Evolutionary conservation across 2,888 invertebrate genomes (phyloP).

Genomic region (Drosophila atroscutellata): DNA sequence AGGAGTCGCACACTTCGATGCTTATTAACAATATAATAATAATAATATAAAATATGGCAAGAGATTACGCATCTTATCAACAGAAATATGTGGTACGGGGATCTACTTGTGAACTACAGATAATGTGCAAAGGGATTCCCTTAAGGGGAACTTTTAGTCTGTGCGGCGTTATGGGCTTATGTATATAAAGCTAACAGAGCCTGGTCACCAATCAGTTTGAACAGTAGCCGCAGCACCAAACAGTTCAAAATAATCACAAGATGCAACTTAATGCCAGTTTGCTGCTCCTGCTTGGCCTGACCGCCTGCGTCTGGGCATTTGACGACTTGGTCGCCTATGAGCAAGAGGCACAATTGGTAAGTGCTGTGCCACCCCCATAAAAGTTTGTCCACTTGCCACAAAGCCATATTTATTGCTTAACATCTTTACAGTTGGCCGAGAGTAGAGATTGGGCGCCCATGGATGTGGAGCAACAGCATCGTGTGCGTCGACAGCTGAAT

Average conservation of each 20-base stretch:
- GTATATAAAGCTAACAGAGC: not conserved
- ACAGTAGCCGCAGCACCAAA: not conserved
- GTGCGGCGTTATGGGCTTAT: not conserved
- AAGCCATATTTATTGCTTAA: slow-evolving; percentile 5
- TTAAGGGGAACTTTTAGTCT: slow-evolving; percentile 20
- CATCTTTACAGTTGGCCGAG: slow-evolving; percentile 7
- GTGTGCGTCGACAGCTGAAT: slow-evolving; percentile 57
- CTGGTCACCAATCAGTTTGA: not conserved
- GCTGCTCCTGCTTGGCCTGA: slow-evolving; percentile 13
- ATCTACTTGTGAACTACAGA: slow-evolving; percentile 45
- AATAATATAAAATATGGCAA: not conserved
- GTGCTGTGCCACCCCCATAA: not conserved
- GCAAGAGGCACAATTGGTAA: slow-evolving; percentile 13
- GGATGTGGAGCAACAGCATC: slow-evolving; percentile 10
- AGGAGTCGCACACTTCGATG: not conserved
- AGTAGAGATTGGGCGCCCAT: not conserved
- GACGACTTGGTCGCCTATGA: slow-evolving; percentile 11
- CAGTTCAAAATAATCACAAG: slow-evolving; percentile 2
- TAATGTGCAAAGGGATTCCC: slow-evolving; percentile 37
- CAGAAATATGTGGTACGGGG: slow-evolving; percentile 30
- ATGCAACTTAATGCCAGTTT: slow-evolving; percentile 28
- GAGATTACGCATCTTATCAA: slow-evolving; percentile 25
- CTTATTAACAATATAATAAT: not conserved
- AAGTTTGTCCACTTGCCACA: not conserved
- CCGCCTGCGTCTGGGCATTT: slow-evolving; percentile 13